A percentile compares a stretch with the other conserved stretches of the same genome.
Evolutionary conservation across 23 tunicate genomes (phyloP).

Genomic region (Styela plicata): DNA sequence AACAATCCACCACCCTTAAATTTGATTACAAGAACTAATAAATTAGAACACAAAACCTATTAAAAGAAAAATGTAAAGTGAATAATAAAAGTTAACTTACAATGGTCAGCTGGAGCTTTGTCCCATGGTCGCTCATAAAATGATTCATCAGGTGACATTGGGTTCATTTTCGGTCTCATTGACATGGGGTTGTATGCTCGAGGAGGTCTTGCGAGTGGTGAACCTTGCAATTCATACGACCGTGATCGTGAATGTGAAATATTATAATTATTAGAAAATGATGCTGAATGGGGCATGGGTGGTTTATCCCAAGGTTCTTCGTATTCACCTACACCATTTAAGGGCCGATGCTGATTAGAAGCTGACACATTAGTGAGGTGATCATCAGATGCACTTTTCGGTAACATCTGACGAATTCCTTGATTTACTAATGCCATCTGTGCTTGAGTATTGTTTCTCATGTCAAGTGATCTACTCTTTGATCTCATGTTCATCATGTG

Average conservation of each 20-base stretch:
- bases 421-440: background rate
- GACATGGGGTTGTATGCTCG: background rate
- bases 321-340: slow-evolving; percentile 62
- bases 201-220: background rate
- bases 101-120: slow-evolving; percentile 21
- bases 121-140: slow-evolving; percentile 18
- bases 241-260: slow-evolving; percentile 55
- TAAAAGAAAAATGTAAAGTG: too few species aligned
- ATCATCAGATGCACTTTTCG: slow-evolving; percentile 81
- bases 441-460: slow-evolving; percentile 30
- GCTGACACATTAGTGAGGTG: slow-evolving; percentile 24
- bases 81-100: slow-evolving; percentile 14
- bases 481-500: slow-evolving; percentile 11
- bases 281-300: background rate
- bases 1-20: too few species aligned
- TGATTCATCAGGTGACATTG: background rate
- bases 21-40: too few species aligned
- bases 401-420: slow-evolving; percentile 3
- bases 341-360: background rate
- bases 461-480: slow-evolving; percentile 64
- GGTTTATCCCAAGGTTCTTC: slow-evolving; percentile 89
- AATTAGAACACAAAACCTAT: too few species aligned
- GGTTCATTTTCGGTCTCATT: slow-evolving; percentile 23
- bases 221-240: slow-evolving; percentile 52
- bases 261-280: background rate